A percentile compares a stretch with the other conserved stretches of the same genome.
Evolutionary conservation across 2,888 invertebrate species (phyloP).

Genomic region (Conistra vaccinii): DNA sequence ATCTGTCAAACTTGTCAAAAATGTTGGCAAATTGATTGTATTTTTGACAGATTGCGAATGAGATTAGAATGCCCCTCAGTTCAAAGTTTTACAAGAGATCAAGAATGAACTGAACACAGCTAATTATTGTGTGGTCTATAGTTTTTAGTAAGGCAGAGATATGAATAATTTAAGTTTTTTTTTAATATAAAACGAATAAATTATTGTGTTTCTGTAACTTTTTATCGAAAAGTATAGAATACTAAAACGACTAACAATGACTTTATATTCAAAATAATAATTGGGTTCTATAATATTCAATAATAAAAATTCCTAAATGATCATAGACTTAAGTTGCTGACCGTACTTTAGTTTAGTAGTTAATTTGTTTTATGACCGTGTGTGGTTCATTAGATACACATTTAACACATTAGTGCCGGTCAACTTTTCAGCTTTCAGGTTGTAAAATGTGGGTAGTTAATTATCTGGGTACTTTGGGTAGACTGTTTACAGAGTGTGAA

Average conservation of each 20-base stretch:
- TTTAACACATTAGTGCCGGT: neutral
- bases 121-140: no score
- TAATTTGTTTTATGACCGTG: slow-evolving; percentile 1
- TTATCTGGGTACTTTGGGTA: no score
- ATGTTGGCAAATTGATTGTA: no score
- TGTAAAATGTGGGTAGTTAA: neutral
- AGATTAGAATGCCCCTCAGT: no score
- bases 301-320: neutral
- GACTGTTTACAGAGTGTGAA: no score
- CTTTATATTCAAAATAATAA: neutral
- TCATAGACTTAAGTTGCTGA: neutral
- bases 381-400: neutral
- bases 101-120: no score
- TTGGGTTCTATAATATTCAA: no score
- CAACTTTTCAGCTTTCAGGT: slow-evolving; percentile 5
- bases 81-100: neutral
- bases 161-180: no score
- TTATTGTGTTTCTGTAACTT: neutral
- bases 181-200: no score
- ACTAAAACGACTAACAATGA: neutral
- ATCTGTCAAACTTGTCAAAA: no score
- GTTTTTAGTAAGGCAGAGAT: no score
- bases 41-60: no score
- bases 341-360: neutral
- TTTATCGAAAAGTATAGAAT: neutral